Percentiles rank a stretch among this genome's conserved stretches.
These are phyloP conservation scores for Chrysolina haemoptera DNA, from an alignment of 2,888 invertebrate genomes.

Conservation along the genomic window DNA sequence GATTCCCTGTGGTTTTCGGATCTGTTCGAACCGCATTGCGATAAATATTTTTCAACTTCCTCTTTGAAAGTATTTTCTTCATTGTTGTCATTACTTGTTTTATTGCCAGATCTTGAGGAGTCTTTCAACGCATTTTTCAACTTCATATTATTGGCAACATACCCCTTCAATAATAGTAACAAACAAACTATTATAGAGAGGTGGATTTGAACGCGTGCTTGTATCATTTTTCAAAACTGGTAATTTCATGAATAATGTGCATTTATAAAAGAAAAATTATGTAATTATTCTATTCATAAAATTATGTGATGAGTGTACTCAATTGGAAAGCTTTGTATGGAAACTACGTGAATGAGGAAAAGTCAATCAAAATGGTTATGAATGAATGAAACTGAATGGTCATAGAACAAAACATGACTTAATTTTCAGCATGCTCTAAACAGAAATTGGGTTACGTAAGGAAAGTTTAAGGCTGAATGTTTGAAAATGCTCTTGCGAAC, in stretches of 20 bases:
- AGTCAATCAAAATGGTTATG: conserved; percentile 16
- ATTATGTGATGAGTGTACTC: not conserved
- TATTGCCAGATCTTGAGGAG: conserved; percentile 38
- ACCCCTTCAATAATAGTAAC: conserved; percentile 2
- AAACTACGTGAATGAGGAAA: conserved; percentile 9
- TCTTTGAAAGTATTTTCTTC: conserved; percentile 35
- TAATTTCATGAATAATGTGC: not conserved
- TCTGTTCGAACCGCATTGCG: conserved; percentile 21
- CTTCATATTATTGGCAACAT: conserved; percentile 38
- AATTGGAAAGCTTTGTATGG: not conserved
- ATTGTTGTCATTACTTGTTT: conserved; percentile 24
- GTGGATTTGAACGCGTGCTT: not conserved
- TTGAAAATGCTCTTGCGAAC: too few relatives aligned
- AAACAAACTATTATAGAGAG: not conserved
- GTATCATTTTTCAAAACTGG: not conserved
- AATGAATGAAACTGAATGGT: not conserved
- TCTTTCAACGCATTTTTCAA: conserved; percentile 54
- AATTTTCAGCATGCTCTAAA: not conserved
- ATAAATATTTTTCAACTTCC: conserved; percentile 26
- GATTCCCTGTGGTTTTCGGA: conserved; percentile 12
- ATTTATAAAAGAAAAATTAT: not conserved
- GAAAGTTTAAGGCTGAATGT: too few relatives aligned
- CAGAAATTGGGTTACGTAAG: too few relatives aligned
- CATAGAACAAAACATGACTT: not conserved
- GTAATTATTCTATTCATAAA: conserved; percentile 6